These are phyloP conservation scores for Tromatobia lineatoria DNA, from an alignment of 2,888 invertebrate genomes.

Conservation along the genomic window DNA sequence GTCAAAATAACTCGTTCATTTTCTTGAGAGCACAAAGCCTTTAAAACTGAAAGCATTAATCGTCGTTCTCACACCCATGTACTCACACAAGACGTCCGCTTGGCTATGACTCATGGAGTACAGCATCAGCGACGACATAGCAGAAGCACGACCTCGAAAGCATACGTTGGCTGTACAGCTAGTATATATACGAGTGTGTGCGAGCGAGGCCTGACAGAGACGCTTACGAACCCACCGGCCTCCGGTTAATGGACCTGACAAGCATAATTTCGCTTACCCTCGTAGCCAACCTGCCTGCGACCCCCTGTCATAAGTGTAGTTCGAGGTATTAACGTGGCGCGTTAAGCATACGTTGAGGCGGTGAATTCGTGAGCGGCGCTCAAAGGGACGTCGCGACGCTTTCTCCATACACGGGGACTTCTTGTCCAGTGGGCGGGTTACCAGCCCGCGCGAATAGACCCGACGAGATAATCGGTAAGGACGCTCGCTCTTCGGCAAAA, in stretches of 20 bases:
- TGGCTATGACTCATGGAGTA: slow-evolving; percentile 56
- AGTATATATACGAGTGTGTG: slow-evolving; percentile 46
- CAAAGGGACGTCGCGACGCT: slow-evolving; percentile 64
- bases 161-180: slow-evolving; percentile 14
- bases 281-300: slow-evolving; percentile 76
- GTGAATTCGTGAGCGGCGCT: slow-evolving; percentile 70
- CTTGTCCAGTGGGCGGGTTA: slow-evolving; percentile 49
- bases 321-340: slow-evolving; percentile 77
- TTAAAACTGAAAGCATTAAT: slow-evolving; percentile 39
- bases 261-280: slow-evolving; percentile 83
- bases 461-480: slow-evolving; percentile 83
- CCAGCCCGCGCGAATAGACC: slow-evolving; percentile 81
- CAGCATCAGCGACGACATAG: slow-evolving; percentile 48
- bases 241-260: slow-evolving; percentile 82
- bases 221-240: slow-evolving; percentile 71
- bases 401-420: slow-evolving; percentile 47
- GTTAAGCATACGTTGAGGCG: slow-evolving; percentile 78
- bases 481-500: slow-evolving; percentile 72
- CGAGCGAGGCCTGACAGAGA: slow-evolving; percentile 63
- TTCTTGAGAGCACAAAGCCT: slow-evolving; percentile 7
- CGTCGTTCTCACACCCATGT: slow-evolving; percentile 21
- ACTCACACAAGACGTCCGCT: slow-evolving; percentile 50
- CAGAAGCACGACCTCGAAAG: slow-evolving; percentile 50
- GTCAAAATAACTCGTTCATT: slow-evolving; percentile 2
- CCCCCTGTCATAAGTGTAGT: slow-evolving; percentile 79